Evolutionary conservation across 1,140 invertebrate genomes (phyloP), one percentile per base, ranked within the genome.

Genomic region (Caerostris extrusa): DNA sequence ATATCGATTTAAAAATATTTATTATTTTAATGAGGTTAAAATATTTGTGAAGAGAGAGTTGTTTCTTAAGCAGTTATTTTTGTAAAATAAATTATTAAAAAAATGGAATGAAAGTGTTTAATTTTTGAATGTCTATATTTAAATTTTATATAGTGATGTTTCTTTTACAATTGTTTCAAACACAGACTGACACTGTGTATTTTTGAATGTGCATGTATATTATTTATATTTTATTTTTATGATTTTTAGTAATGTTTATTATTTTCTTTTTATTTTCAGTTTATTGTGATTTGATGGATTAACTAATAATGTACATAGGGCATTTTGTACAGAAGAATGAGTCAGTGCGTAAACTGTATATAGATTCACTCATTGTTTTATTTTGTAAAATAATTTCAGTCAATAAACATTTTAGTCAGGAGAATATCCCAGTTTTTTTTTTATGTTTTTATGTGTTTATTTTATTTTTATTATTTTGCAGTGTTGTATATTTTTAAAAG

Each of bases 241-340:
- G 6, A 58, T 57, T 60, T 10, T 2, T 88, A 64, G 55, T 55
- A 8, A 64, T 64, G 10, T 34, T 12, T 90, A 69, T 67, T 55
- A 4, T 85, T 83, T 85, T 91, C 17, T 85, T 92, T 92, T 77
- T 50, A 50, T 77, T 77, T 77, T 50, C 90, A 92, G 90, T 85
- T 83, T 92, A 92, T 92, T 85, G 19, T 61, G 60, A 60, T 61
- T 92, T 64, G 55, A 60, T 17, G 57, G 82, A 57, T 60, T 17
- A 60, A 10, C 71, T 50, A 34, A 85, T 64, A 82, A 50, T 92
- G 69, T 92, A 92, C 60, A 92, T 55, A 85, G 53, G 53, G 17
- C 55, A 81, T 90, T 90, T 90, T 92, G 90, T 92, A 92, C 90
- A 53, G 81, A 85, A 81, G 58, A 34, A 34, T 19, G 57, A 50